Conservation (phyloP, 1,140 invertebrate species). For the Leptonema lineaticorne region DNA sequence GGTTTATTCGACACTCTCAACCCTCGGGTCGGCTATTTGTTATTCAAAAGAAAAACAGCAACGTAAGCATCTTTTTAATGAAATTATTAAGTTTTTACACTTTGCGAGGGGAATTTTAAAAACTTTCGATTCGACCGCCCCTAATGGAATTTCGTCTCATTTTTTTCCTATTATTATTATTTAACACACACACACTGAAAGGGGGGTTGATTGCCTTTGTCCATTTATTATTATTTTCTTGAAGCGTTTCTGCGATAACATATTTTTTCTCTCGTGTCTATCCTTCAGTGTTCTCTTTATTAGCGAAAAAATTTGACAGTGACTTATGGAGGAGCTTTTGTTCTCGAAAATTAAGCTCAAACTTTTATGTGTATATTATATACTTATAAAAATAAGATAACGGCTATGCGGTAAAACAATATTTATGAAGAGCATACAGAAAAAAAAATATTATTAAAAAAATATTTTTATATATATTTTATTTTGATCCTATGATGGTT, state of each 20-base stretch:
- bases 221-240: too few species aligned
- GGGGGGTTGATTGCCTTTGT: conserved; percentile 11
- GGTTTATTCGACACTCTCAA: neutral
- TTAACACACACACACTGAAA: too few species aligned
- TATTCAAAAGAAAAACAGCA: conserved; percentile 43
- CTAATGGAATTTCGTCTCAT: conserved; percentile 35
- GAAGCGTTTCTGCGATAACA: neutral
- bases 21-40: conserved; percentile 38
- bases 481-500: too few species aligned
- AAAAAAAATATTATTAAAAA: too few species aligned
- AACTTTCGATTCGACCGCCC: conserved; percentile 23
- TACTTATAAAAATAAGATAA: too few species aligned
- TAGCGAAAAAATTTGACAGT: conserved; percentile 40
- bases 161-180: conserved; percentile 21
- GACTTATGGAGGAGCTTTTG: conserved; percentile 38
- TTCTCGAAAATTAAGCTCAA: conserved; percentile 7
- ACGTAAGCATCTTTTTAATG: conserved; percentile 43
- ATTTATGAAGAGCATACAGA: too few species aligned
- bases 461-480: too few species aligned
- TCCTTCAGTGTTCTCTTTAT: conserved; percentile 36
- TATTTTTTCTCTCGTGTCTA: neutral
- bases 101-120: conserved; percentile 38
- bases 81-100: conserved; percentile 43
- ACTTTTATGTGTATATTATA: too few species aligned
- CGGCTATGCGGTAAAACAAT: too few species aligned